Evolutionary conservation across 2,888 invertebrate genomes (phyloP), one percentile per base, ranked within the genome.

Genomic region (Drosophila nr. perissopoda): DNA sequence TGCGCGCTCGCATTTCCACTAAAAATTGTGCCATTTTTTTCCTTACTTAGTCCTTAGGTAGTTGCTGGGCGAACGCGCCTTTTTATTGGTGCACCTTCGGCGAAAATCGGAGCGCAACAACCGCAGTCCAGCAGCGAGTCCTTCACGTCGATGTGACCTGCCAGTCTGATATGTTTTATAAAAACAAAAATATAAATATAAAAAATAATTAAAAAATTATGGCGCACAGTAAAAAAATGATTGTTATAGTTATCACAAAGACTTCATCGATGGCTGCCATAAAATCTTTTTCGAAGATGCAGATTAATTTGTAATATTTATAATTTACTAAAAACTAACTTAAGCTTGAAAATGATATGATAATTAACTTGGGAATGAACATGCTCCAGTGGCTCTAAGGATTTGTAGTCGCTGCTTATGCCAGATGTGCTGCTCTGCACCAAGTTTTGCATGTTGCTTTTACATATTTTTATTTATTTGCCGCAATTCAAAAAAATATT

Each of bases 21-120:
- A 90, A 91, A 91, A 91, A 91, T 91, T 91, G 81, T 88, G 77
- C 76, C 87, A 87, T 70, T 88, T 85, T 83, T 85, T 68, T 53
- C 0, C 33, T 33, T 78, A 76, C 74, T 76, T 80, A 34, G 29
- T 21, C 25, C 51, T 38, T 80, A 78, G 81, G 73, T 74, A 76
- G 73, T 68, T 49, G 42, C 61, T 66, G 36, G 38, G 61, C 58
- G 63, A 59, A 78, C 80, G 82, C 78, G 83, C 76, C 81, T 83
- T 87, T 90, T 90, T 91, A 89, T 90, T 89, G 78, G 85, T 90
- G 66, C 87, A 83, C 38, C 69, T 87, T 90, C 89, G 69, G 45
- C 72, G 80, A 83, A 87, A 88, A 68, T 56, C 51, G 45, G 45
- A 45, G 75, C 49, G 57, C 42, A 21, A 54, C 74, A 67, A 80